Evolutionary conservation across 2,888 invertebrate species (phyloP).

Genomic region (Clepsis dumicolana): DNA sequence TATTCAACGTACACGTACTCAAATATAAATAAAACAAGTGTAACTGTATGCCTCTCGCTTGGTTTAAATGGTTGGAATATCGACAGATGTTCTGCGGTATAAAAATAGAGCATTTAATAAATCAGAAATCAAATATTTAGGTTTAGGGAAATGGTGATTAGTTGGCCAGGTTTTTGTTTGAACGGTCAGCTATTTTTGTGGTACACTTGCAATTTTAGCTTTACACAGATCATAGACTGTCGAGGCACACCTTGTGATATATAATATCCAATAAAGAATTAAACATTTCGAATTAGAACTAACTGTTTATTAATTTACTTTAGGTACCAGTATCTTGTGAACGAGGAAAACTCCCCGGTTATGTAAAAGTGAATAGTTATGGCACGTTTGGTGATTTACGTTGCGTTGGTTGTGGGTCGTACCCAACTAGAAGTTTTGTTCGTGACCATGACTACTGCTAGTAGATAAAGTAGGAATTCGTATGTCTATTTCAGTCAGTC

Average conservation of each 20-base stretch:
- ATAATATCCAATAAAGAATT: constrained; percentile 52
- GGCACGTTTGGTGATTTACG: no score
- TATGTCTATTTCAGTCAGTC: no score
- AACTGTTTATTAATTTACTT: constrained; percentile 41
- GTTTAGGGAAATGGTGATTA: background rate
- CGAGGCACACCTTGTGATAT: constrained; percentile 79
- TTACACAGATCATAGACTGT: constrained; percentile 67
- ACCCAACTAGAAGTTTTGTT: no score
- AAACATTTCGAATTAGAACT: constrained; percentile 47
- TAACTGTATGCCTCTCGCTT: background rate
- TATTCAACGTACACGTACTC: no score
- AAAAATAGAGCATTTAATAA: background rate
- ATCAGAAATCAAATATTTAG: constrained; percentile 1
- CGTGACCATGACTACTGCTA: no score
- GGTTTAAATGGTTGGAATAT: background rate
- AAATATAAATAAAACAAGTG: no score
- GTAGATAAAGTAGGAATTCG: no score
- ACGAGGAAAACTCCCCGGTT: no score
- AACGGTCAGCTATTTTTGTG: constrained; percentile 24
- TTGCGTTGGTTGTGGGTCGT: no score
- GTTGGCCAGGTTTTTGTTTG: constrained; percentile 31
- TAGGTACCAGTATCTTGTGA: no score
- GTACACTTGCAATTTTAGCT: constrained; percentile 57
- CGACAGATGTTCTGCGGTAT: background rate
- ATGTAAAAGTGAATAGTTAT: no score